phyloP scores from a whole-genome alignment of 1,140 invertebrate species.

The Lordiphosa clarofinis region DNA sequence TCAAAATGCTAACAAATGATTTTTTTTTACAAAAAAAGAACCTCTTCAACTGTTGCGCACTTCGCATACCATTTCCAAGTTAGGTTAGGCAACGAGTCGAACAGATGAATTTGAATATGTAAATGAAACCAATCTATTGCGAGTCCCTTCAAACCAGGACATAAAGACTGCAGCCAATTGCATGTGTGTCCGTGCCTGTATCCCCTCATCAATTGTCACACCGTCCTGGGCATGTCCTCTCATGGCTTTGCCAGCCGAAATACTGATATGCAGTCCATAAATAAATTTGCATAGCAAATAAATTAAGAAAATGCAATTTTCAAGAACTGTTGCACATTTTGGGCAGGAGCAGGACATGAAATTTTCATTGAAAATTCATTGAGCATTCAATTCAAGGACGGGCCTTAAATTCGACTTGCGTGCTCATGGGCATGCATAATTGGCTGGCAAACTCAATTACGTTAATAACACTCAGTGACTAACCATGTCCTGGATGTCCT shows the following conservation, averaged over 20 bases:
- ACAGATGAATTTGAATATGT: no score
- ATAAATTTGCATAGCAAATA: constrained; percentile 76
- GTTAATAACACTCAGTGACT: constrained; percentile 48
- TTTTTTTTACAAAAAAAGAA: no score
- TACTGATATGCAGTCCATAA: constrained; percentile 55
- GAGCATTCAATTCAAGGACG: constrained; percentile 36
- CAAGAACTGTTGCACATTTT: constrained; percentile 57
- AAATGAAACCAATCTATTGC: no score
- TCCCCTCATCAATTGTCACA: constrained; percentile 8
- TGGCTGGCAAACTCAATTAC: constrained; percentile 51
- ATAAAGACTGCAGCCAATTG: no score
- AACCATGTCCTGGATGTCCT: constrained; percentile 30
- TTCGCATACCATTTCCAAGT: constrained; percentile 6
- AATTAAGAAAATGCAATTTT: constrained; percentile 77
- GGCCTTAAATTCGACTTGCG: constrained; percentile 25
- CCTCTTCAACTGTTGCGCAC: neutral
- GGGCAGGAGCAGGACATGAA: neutral
- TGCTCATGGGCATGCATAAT: constrained; percentile 38
- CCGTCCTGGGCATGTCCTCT: constrained; percentile 16
- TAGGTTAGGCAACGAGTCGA: neutral
- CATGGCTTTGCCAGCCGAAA: neutral
- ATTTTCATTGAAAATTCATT: constrained; percentile 16
- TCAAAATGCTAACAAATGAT: no score
- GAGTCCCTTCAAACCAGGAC: no score
- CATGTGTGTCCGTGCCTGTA: constrained; percentile 6